These are phyloP conservation scores for Engraulis encrasicolus DNA, from an alignment of 2,113 vertebrate genomes.

Conservation along the genomic window DNA sequence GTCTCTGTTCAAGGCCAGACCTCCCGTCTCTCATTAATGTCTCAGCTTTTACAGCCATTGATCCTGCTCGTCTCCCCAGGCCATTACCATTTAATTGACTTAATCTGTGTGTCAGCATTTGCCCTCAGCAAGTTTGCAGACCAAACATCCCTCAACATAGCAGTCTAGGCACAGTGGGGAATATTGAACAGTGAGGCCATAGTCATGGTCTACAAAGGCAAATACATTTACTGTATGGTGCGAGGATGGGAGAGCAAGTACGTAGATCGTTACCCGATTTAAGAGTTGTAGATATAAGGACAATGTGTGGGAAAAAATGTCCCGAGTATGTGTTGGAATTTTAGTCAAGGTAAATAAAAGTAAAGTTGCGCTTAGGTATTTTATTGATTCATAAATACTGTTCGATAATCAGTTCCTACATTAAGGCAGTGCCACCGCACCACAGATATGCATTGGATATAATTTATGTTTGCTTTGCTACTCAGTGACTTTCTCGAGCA, in stretches of 20 bases:
- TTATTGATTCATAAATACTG: no score
- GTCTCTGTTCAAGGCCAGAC: neutral
- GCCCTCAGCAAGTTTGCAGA: neutral
- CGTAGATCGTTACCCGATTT: no score
- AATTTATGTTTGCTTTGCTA: constrained; percentile 38
- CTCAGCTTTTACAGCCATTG: neutral
- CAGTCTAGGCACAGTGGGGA: neutral
- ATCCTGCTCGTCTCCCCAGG: neutral
- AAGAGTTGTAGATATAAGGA: no score
- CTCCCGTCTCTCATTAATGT: neutral
- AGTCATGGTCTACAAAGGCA: neutral
- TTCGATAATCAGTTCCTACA: constrained; percentile 23
- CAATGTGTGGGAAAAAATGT: no score
- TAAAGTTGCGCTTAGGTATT: no score
- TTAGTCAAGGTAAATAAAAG: no score
- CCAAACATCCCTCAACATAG: neutral
- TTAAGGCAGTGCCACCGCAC: constrained; percentile 26
- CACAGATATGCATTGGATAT: constrained; percentile 13
- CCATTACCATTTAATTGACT: neutral
- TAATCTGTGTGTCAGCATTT: neutral
- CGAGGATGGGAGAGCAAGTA: no score
- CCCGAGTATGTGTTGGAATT: no score
- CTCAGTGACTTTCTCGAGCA: no score
- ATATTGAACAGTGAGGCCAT: no score
- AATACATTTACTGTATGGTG: neutral